Evolutionary conservation across 2,888 invertebrate species (phyloP), one percentile per base, ranked within the genome.

Genomic region (Pseudococcus longispinus): DNA sequence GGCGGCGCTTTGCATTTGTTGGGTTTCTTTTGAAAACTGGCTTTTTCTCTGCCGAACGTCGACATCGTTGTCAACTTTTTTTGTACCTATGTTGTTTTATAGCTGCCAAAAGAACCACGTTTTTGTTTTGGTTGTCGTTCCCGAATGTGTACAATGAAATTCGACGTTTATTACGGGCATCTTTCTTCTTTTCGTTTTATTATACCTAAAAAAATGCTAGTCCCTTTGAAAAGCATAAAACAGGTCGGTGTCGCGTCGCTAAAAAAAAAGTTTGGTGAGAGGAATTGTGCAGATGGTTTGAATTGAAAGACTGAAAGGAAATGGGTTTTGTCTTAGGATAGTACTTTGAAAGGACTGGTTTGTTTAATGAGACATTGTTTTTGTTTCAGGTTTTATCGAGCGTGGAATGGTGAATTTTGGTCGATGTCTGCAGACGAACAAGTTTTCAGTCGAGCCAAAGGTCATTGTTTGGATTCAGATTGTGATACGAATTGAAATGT

Each of bases 81-180:
- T 3, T 13, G 37, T 6, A 8, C 13, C 13, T 51, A n/a, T 51
- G 23, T 60, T 60, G 23, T 60, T 23, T 60, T 60, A 23, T 60
- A 60, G 60, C 60, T 60, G 60, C 60, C 13, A 60, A 60, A 60
- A 23, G 60, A 60, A 60, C 60, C 60, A 60, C 60, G 60, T 60
- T 60, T 60, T 60, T 60, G 20, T 60, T 60, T 60, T 23, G 60
- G 60, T 23, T 60, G 55, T n/a, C 60, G 60, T 60, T 51, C 2
- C 51, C n/a, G 15, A n/a, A 18, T 51, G 9, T 4, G 60, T 60
- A 60, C 60, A 23, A 60, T 60, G n/a, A 20, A 60, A 23, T 60
- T 23, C 20, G 23, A 60, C 60, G 13, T 60, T 60, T 60, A 60
- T 23, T 55, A 11, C 8, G 23, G 60, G 11, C 60, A 60, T 60